Evolutionary conservation across 2,113 vertebrate species (phyloP).

Genomic region (Anhinga anhinga): DNA sequence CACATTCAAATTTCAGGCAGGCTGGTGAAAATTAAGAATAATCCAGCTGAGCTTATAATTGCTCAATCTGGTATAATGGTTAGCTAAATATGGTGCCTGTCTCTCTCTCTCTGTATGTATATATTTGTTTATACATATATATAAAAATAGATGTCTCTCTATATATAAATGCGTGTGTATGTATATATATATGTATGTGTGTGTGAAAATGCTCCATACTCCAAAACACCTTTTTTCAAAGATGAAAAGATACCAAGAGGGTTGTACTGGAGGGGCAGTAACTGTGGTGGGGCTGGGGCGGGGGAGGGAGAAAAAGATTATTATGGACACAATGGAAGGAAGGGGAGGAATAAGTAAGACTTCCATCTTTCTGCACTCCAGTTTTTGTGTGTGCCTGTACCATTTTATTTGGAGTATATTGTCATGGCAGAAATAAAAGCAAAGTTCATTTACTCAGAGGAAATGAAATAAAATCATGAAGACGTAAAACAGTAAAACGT

Average conservation of each 20-base stretch:
- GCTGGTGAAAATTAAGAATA: constrained; percentile 19
- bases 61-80: background rate
- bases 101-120: background rate
- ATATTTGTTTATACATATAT: background rate
- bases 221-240: background rate
- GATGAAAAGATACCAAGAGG: background rate
- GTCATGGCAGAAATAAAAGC: background rate
- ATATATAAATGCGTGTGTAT: background rate
- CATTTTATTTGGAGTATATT: background rate
- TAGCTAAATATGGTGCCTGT: background rate
- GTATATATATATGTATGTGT: background rate
- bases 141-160: background rate
- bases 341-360: background rate
- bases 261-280: background rate
- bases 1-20: background rate
- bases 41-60: constrained; percentile 19
- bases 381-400: background rate
- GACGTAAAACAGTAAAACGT: constrained; percentile 28
- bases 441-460: background rate
- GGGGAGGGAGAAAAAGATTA: background rate
- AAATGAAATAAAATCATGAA: constrained; percentile 5
- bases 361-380: background rate
- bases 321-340: background rate
- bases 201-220: background rate
- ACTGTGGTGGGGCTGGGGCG: background rate